phyloP scores from a whole-genome alignment of 2,888 invertebrate genomes.

The Pollenia labialis region DNA sequence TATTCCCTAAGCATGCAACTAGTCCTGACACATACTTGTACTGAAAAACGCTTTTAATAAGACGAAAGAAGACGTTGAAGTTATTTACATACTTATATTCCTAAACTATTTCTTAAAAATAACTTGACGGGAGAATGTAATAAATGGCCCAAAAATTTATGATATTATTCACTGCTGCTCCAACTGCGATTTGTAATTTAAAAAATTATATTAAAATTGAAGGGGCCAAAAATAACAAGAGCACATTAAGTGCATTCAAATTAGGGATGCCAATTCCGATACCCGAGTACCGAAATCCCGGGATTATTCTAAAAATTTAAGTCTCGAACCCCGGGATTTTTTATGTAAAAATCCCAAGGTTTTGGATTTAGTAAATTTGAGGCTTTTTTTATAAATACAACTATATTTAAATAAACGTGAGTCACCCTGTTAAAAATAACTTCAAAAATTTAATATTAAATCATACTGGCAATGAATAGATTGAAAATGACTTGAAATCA shows the following conservation, averaged over 20 bases:
- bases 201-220: background rate
- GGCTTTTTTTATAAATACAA: no score
- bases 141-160: slow-evolving; percentile 52
- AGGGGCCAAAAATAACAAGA: background rate
- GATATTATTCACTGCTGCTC: slow-evolving; percentile 20
- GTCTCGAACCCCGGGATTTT: no score
- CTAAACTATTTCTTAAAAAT: slow-evolving; percentile 42
- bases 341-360: no score
- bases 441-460: no score
- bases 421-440: no score
- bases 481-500: no score
- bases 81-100: slow-evolving; percentile 65
- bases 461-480: no score
- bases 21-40: slow-evolving; percentile 59
- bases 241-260: slow-evolving; percentile 32
- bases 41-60: slow-evolving; percentile 64
- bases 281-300: no score
- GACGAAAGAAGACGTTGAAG: slow-evolving; percentile 58
- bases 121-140: slow-evolving; percentile 32
- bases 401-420: no score
- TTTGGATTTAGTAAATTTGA: no score
- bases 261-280: no score
- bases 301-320: no score
- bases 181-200: slow-evolving; percentile 39
- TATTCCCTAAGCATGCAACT: slow-evolving; percentile 28